Conservation (phyloP, 2,797 vertebrate genomes). For the Centropyge bicolor region DNA sequence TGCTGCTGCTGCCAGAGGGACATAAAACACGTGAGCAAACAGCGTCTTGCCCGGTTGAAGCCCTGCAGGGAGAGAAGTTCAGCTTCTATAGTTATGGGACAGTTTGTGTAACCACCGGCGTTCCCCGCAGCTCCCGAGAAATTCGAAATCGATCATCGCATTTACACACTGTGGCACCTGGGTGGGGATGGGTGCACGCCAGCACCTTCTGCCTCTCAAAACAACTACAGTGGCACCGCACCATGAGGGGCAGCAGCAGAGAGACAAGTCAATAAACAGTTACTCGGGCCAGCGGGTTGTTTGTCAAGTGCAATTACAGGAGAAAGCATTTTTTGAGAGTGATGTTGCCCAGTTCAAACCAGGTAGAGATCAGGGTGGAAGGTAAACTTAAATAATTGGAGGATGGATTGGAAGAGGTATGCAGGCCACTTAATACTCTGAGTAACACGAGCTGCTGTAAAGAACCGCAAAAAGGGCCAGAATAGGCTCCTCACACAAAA, state of each 20-base stretch:
- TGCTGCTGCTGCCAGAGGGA: slow-evolving; percentile 40
- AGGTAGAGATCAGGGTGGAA: slow-evolving; percentile 50
- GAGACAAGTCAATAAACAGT: slow-evolving; percentile 77
- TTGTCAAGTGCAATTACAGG: slow-evolving; percentile 77
- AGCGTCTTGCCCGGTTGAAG: slow-evolving; percentile 32
- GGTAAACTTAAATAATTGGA: slow-evolving; percentile 42
- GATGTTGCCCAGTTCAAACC: slow-evolving; percentile 60
- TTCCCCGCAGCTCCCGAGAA: slow-evolving; percentile 49
- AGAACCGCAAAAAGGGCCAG: slow-evolving; percentile 26
- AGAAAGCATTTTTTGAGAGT: slow-evolving; percentile 53
- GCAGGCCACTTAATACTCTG: slow-evolving; percentile 31
- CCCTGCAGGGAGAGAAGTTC: slow-evolving; percentile 51
- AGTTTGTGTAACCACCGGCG: slow-evolving; percentile 49
- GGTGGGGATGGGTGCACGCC: slow-evolving; percentile 58
- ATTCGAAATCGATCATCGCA: slow-evolving; percentile 66
- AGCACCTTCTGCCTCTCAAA: slow-evolving; percentile 51
- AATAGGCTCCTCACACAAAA: slow-evolving; percentile 31
- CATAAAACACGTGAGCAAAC: slow-evolving; percentile 38
- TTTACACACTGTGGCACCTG: slow-evolving; percentile 68
- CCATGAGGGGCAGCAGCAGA: slow-evolving; percentile 43
- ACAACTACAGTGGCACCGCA: slow-evolving; percentile 48
- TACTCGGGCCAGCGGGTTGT: slow-evolving; percentile 69
- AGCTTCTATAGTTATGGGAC: slow-evolving; percentile 47
- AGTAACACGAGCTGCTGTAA: slow-evolving; percentile 40
- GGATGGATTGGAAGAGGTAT: slow-evolving; percentile 38